Conservation (phyloP, 2,113 vertebrate species). For the Dromiciops gliroides region DNA sequence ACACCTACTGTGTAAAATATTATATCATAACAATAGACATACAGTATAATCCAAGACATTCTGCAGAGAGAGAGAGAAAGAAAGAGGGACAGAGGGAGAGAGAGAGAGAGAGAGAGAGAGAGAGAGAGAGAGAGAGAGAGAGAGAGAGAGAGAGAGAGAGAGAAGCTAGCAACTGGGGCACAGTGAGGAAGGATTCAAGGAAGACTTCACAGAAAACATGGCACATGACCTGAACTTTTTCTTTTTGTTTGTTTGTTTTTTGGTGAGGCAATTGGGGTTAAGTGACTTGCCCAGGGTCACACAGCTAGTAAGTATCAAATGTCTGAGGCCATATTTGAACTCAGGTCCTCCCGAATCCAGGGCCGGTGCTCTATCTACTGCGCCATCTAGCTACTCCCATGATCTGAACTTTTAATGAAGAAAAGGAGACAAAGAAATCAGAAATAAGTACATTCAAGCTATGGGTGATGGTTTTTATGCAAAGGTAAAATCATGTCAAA, state of each 20-base stretch:
- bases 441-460: background rate
- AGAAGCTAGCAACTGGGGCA: background rate
- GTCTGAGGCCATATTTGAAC: too few species aligned
- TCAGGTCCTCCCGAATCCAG: too few species aligned
- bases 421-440: background rate
- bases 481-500: background rate
- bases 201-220: background rate
- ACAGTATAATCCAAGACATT: background rate
- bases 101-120: too few species aligned
- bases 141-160: too few species aligned
- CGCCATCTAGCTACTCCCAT: too few species aligned
- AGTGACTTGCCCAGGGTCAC: too few species aligned
- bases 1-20: background rate
- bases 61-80: background rate
- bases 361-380: too few species aligned
- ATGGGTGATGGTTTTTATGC: background rate
- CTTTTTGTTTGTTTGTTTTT: too few species aligned
- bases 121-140: too few species aligned
- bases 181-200: background rate
- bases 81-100: too few species aligned
- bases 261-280: too few species aligned
- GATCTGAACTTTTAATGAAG: background rate
- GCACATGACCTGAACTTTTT: background rate
- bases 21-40: background rate
- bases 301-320: too few species aligned